A percentile compares a stretch with the other conserved stretches of the same genome.
phyloP scores from a whole-genome alignment of 2,113 vertebrate species.

The Sprattus sprattus region DNA sequence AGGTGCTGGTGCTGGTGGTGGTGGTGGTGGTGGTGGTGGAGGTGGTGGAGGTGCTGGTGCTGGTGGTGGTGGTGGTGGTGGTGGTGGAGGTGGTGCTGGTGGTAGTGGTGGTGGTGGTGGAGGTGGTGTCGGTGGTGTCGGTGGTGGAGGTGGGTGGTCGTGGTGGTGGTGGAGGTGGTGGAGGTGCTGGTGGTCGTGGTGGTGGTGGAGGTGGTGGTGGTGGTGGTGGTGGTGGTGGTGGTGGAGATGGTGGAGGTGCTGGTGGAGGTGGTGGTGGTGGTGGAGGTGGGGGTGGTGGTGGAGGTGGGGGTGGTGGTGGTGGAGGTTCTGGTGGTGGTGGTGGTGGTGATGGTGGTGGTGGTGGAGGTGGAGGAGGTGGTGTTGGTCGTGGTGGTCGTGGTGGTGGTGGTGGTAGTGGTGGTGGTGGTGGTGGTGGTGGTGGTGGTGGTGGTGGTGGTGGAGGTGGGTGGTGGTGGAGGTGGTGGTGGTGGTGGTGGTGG shows the following conservation, averaged over 20 bases:
- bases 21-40: neutral
- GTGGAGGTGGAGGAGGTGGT: neutral
- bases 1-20: neutral
- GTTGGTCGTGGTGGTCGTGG: no score
- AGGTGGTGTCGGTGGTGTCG: no score
- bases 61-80: neutral
- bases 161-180: neutral
- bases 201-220: neutral
- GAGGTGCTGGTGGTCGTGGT: neutral
- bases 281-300: neutral
- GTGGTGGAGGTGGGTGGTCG: neutral
- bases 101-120: neutral
- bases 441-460: neutral
- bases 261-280: neutral
- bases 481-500: no score
- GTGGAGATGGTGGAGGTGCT: no score
- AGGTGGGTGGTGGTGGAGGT: neutral
- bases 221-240: neutral
- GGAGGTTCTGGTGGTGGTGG: neutral
- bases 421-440: neutral
- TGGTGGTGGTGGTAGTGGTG: neutral
- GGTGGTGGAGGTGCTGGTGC: no score
- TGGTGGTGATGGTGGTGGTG: neutral
- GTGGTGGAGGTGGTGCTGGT: no score
- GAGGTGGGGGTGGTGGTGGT: neutral